Percentiles rank a stretch among this genome's conserved stretches.
These are phyloP conservation scores for Aplochiton taeniatus DNA, from an alignment of 2,797 vertebrate genomes.

Conservation along the genomic window DNA sequence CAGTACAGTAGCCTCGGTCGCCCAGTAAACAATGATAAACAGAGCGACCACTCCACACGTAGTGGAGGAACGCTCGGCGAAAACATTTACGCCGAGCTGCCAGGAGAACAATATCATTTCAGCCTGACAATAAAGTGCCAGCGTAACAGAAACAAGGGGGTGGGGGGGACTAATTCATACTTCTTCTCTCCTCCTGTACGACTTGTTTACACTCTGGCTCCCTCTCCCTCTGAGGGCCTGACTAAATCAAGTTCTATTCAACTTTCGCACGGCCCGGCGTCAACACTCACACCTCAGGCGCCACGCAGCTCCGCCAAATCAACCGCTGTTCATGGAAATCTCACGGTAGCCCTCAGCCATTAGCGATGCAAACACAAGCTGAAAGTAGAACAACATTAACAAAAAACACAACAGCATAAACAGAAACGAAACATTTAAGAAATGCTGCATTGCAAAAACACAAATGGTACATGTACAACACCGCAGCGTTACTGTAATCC, in stretches of 20 bases:
- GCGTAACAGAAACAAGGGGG: conserved; percentile 52
- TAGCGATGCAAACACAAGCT: too few species aligned
- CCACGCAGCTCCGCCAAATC: too few species aligned
- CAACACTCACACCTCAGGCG: too few species aligned
- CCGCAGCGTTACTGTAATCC: too few species aligned
- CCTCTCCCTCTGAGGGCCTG: conserved; percentile 39
- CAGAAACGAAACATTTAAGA: too few species aligned
- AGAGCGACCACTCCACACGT: conserved; percentile 54
- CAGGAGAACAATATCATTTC: conserved; percentile 69
- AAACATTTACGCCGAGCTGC: conserved; percentile 74
- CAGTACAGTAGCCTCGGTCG: conserved; percentile 66
- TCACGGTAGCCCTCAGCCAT: too few species aligned
- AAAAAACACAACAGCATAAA: too few species aligned
- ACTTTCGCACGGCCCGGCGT: conserved; percentile 28
- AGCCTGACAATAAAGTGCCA: conserved; percentile 64
- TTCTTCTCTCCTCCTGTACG: conserved; percentile 34
- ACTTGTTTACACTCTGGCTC: conserved; percentile 49
- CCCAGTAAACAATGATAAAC: conserved; percentile 72
- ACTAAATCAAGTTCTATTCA: conserved; percentile 51
- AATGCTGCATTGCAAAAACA: too few species aligned
- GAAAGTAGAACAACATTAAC: too few species aligned
- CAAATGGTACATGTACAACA: too few species aligned
- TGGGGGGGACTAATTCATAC: conserved; percentile 42
- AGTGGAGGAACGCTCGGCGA: conserved; percentile 58
- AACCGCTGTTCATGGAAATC: too few species aligned